These are phyloP conservation scores for Macroglossus sobrinus DNA, from an alignment of 2,113 vertebrate genomes.

Conservation along the genomic window DNA sequence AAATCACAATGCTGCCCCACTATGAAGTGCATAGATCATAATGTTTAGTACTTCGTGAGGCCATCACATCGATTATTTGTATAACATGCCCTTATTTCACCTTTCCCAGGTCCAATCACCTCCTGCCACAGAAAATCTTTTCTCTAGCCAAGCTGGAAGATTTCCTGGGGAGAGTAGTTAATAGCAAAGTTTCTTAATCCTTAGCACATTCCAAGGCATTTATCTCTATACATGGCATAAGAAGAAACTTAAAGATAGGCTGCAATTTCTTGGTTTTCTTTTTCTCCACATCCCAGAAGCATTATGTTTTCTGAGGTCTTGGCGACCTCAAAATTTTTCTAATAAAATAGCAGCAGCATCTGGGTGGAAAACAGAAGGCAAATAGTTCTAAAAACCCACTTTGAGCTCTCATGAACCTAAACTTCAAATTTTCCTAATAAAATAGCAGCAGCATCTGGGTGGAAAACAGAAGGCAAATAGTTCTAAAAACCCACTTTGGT, in stretches of 20 bases:
- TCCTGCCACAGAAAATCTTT: background rate
- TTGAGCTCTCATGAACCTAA: background rate
- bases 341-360: background rate
- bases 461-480: rapidly evolving
- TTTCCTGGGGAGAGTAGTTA: background rate
- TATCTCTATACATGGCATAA: background rate
- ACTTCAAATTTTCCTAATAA: background rate
- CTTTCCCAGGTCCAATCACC: background rate
- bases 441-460: background rate
- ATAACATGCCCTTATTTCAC: background rate
- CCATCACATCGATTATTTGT: background rate
- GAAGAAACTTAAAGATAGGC: background rate
- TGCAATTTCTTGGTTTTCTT: background rate
- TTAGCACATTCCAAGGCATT: background rate
- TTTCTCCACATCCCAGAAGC: background rate
- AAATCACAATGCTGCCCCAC: background rate
- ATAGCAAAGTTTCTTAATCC: background rate
- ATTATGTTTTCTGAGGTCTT: background rate
- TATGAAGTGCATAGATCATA: background rate
- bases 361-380: background rate
- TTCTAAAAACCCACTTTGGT: background rate
- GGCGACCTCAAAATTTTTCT: background rate
- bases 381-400: background rate
- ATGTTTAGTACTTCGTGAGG: background rate
- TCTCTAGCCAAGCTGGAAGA: background rate